These are phyloP conservation scores for Heteropelma amictum DNA, from an alignment of 2,888 invertebrate species.

Conservation along the genomic window DNA sequence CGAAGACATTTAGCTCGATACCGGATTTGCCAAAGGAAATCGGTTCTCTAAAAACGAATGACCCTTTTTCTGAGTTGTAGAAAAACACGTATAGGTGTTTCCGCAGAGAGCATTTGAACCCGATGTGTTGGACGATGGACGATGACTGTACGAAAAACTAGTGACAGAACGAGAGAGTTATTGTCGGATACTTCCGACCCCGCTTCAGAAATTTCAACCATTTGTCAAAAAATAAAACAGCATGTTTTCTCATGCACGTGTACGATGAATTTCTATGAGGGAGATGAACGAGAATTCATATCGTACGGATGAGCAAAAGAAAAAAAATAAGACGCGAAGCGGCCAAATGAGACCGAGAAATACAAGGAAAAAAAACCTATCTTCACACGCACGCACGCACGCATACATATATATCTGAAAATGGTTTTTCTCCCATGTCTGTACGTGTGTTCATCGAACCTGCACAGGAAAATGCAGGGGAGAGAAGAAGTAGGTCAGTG, in stretches of 20 bases:
- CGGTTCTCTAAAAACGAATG: too few relatives aligned
- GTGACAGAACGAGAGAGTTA: background rate
- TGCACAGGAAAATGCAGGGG: conserved; percentile 54
- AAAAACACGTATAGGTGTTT: too few relatives aligned
- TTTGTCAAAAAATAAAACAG: background rate
- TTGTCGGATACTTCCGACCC: background rate
- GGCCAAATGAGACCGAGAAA: background rate
- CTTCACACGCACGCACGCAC: background rate
- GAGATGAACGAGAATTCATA: background rate
- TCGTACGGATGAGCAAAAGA: background rate
- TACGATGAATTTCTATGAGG: background rate
- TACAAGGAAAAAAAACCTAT: conserved; percentile 13
- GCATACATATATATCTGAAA: conserved; percentile 1
- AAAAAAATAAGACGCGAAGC: background rate
- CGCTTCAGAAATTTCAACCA: background rate
- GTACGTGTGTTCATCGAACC: conserved; percentile 37
- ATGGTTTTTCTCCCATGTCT: too few relatives aligned
- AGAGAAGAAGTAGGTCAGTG: conserved; percentile 71
- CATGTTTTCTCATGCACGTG: background rate
- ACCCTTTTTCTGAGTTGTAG: background rate
- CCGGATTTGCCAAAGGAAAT: background rate
- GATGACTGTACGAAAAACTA: background rate
- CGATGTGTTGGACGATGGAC: background rate
- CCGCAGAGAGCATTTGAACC: too few relatives aligned
- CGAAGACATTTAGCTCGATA: background rate